phyloP scores from a whole-genome alignment of 2,113 vertebrate genomes.

The Nycticryphes semicollaris region DNA sequence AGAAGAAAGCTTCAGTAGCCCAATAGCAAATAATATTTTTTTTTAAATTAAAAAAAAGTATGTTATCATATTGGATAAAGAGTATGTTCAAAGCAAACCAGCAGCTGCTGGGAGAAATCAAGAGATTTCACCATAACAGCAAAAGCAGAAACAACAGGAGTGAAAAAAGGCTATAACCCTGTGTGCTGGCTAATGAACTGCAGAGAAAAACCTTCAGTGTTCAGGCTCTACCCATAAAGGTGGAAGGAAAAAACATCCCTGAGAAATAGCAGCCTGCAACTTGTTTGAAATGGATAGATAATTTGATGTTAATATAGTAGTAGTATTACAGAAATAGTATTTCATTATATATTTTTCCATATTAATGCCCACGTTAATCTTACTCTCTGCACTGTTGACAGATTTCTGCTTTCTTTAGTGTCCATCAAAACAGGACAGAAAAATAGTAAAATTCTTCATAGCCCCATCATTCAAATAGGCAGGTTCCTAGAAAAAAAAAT shows the following conservation, averaged over 20 bases:
- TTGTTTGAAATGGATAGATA: neutral
- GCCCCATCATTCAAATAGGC: neutral
- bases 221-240: neutral
- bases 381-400: neutral
- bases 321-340: neutral
- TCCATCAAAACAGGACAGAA: neutral
- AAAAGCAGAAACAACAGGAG: neutral
- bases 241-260: neutral
- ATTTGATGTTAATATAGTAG: neutral
- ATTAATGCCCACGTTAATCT: neutral
- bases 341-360: neutral
- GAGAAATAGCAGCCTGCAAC: neutral
- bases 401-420: neutral
- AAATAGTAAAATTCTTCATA: neutral
- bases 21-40: neutral
- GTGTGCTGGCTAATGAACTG: neutral
- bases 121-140: neutral
- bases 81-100: neutral
- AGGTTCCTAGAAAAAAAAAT: neutral
- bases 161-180: neutral
- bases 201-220: neutral
- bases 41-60: neutral
- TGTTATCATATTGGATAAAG: neutral
- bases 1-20: neutral
- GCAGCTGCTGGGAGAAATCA: neutral